These are phyloP conservation scores for Chaitophorus viminalis DNA, from an alignment of 2,888 invertebrate species.

Conservation along the genomic window DNA sequence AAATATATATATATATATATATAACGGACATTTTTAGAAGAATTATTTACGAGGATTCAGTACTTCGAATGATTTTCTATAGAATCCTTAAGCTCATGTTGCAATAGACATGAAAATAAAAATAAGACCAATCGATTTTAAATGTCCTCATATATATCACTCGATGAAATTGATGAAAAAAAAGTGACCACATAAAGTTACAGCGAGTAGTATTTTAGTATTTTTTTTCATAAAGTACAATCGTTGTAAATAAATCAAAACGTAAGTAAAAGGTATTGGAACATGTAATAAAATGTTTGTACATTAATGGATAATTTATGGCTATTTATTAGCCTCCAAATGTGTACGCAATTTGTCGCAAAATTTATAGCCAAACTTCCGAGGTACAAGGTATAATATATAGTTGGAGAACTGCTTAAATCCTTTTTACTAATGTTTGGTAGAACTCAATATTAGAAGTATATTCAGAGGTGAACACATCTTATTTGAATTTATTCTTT, in stretches of 20 bases:
- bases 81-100: not conserved
- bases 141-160: slow-evolving; percentile 34
- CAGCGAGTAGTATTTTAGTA: slow-evolving; percentile 8
- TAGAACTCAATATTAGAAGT: not conserved
- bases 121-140: slow-evolving; percentile 19
- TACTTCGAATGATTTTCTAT: slow-evolving; percentile 42
- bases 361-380: slow-evolving; percentile 46
- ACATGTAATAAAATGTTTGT: slow-evolving; percentile 45
- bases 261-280: slow-evolving; percentile 29
- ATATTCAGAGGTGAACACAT: not conserved
- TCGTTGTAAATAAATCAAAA: slow-evolving; percentile 54
- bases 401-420: not conserved
- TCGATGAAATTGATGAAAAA: slow-evolving; percentile 26
- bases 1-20: not conserved
- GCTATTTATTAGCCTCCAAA: slow-evolving; percentile 48
- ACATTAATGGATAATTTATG: slow-evolving; percentile 52
- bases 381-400: not conserved
- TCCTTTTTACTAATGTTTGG: slow-evolving; percentile 25
- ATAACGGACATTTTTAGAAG: not conserved
- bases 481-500: not conserved
- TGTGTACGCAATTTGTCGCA: slow-evolving; percentile 31
- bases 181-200: slow-evolving; percentile 30
- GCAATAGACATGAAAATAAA: slow-evolving; percentile 29
- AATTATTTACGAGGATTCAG: slow-evolving; percentile 34
- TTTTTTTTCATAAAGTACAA: slow-evolving; percentile 38